phyloP scores from a whole-genome alignment of 2,113 vertebrate species.

The Sarotherodon lohbergeri region DNA sequence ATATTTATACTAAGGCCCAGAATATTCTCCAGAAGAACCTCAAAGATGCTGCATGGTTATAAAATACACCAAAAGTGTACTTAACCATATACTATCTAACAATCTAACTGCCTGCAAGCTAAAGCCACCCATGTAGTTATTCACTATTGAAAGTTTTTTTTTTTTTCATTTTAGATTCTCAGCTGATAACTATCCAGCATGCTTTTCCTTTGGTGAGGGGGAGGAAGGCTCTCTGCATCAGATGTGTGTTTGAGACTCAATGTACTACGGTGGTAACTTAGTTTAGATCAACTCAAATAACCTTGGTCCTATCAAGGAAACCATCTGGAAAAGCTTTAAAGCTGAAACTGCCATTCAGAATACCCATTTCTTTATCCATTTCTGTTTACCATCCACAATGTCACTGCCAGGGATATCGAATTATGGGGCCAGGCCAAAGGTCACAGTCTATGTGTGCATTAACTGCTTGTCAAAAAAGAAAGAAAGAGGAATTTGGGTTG shows the following conservation, averaged over 20 bases:
- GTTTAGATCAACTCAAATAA: background rate
- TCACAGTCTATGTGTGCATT: background rate
- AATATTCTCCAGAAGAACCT: background rate
- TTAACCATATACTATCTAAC: background rate
- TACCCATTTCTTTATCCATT: background rate
- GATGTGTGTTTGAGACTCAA: background rate
- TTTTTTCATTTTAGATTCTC: background rate
- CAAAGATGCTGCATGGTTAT: background rate
- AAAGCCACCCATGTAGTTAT: background rate
- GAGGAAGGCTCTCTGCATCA: background rate
- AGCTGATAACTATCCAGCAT: background rate
- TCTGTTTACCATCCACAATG: background rate
- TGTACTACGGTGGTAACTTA: background rate
- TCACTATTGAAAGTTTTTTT: rapidly evolving
- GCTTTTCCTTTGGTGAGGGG: background rate
- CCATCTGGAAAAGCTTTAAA: background rate
- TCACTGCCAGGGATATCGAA: background rate
- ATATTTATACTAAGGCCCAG: background rate
- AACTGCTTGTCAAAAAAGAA: background rate
- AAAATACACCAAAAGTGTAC: background rate
- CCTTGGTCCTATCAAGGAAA: background rate
- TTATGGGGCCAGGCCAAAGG: background rate
- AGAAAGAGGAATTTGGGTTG: too few relatives aligned
- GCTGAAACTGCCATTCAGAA: background rate
- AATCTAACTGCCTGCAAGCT: background rate